Percentiles rank a stretch among this genome's conserved stretches.
Evolutionary conservation across 2,888 invertebrate genomes (phyloP).

Genomic region (Eilema depressum): DNA sequence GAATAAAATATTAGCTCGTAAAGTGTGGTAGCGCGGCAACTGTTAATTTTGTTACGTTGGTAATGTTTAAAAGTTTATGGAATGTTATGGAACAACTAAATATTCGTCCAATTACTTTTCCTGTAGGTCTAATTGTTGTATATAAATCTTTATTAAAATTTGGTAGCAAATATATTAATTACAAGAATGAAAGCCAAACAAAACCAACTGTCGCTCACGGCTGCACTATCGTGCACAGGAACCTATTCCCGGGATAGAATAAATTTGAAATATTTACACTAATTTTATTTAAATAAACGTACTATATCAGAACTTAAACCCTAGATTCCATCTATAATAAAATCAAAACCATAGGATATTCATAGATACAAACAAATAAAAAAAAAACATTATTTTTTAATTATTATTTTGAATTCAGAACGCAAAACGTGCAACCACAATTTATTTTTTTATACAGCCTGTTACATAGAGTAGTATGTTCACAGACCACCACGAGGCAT

Average conservation of each 20-base stretch:
- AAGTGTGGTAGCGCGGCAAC: slow-evolving; percentile 38
- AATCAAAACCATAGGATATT: too few relatives aligned
- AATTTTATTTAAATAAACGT: too few relatives aligned
- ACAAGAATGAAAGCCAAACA: too few relatives aligned
- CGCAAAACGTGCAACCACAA: background rate
- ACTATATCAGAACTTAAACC: too few relatives aligned
- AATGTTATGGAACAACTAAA: slow-evolving; percentile 6
- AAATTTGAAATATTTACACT: too few relatives aligned
- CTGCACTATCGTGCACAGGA: too few relatives aligned
- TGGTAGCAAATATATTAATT: too few relatives aligned
- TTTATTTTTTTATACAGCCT: slow-evolving; percentile 10
- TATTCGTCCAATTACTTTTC: background rate
- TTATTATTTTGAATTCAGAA: background rate
- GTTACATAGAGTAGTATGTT: background rate
- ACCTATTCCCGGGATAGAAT: too few relatives aligned
- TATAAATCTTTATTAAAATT: background rate
- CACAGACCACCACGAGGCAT: slow-evolving; percentile 52
- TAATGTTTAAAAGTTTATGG: slow-evolving; percentile 8
- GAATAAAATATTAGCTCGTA: slow-evolving; percentile 48
- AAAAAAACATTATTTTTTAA: too few relatives aligned
- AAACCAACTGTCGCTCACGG: too few relatives aligned
- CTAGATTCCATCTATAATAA: too few relatives aligned
- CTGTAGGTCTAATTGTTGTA: background rate
- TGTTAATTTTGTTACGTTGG: slow-evolving; percentile 18
- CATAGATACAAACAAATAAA: too few relatives aligned